Conservation (phyloP, 2,113 vertebrate genomes). For the Ornithorhynchus anatinus region DNA sequence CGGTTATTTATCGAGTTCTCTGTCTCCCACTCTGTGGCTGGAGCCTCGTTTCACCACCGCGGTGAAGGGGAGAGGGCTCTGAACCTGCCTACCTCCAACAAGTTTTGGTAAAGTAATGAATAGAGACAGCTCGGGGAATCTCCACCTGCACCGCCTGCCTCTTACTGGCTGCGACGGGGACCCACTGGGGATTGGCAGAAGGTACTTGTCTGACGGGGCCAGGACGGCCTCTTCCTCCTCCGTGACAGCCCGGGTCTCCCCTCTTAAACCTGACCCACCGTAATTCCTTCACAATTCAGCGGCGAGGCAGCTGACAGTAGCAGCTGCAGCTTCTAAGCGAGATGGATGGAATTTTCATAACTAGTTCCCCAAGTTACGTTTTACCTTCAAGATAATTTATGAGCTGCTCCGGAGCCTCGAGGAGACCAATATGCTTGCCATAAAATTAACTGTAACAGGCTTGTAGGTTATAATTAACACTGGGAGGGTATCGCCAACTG, state of each 20-base stretch:
- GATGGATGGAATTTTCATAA: conserved; percentile 99
- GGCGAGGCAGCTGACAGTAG: conserved; percentile 89
- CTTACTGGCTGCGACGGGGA: conserved; percentile 69
- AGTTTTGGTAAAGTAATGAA: conserved; percentile 93
- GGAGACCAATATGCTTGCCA: conserved; percentile 99
- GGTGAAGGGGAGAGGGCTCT: conserved; percentile 84
- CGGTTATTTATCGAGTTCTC: conserved; percentile 69
- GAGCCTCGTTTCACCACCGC: conserved; percentile 85
- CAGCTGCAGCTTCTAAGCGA: conserved; percentile 96
- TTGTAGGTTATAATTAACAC: conserved; percentile 99
- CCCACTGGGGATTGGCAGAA: conserved; percentile 80
- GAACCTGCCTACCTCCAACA: conserved; percentile 88
- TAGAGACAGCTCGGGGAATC: conserved; percentile 93
- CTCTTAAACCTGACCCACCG: conserved; percentile 81
- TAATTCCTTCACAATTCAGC: conserved; percentile 87
- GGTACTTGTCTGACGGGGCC: conserved; percentile 85
- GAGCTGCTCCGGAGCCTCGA: conserved; percentile 93
- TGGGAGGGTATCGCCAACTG: conserved; percentile 83
- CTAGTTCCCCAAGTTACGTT: conserved; percentile 97
- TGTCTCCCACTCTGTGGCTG: conserved; percentile 67
- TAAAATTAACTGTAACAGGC: conserved; percentile 97
- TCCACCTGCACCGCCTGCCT: conserved; percentile 79
- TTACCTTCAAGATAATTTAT: conserved; percentile 99
- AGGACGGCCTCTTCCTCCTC: conserved; percentile 85
- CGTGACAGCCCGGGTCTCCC: conserved; percentile 86